Evolutionary conservation across 1,140 invertebrate species (phyloP).

Genomic region (Bombyx mandarina): DNA sequence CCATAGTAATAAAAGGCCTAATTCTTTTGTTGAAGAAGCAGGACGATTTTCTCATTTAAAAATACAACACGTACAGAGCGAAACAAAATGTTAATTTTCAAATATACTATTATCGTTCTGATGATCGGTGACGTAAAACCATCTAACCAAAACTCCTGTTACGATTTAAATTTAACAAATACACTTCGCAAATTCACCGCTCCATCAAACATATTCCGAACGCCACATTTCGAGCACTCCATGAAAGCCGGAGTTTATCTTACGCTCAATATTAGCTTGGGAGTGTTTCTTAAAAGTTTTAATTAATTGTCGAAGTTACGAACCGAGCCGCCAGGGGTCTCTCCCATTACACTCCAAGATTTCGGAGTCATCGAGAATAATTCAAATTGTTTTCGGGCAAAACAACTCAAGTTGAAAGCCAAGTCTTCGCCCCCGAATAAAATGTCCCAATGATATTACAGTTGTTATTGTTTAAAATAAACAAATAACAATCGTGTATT

Average conservation of each 20-base stretch:
- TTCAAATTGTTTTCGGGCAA: slow-evolving; percentile 21
- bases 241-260: slow-evolving; percentile 4
- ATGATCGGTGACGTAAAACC: background rate
- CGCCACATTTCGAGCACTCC: background rate
- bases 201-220: background rate
- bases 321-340: slow-evolving; percentile 11
- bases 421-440: background rate
- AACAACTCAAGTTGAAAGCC: slow-evolving; percentile 9
- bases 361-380: slow-evolving; percentile 20
- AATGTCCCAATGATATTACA: too few relatives aligned
- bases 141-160: background rate
- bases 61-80: too few relatives aligned
- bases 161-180: background rate
- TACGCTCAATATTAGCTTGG: slow-evolving; percentile 4
- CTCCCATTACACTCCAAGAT: slow-evolving; percentile 21
- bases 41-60: too few relatives aligned
- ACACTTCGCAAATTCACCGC: background rate
- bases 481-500: too few relatives aligned
- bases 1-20: too few relatives aligned
- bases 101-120: too few relatives aligned
- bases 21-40: too few relatives aligned
- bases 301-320: slow-evolving; percentile 29
- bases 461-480: too few relatives aligned
- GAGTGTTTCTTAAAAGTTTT: slow-evolving; percentile 26
- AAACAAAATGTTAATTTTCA: too few relatives aligned